A percentile compares a stretch with the other conserved stretches of the same genome.
Conservation (phyloP, 2,888 invertebrate genomes). For the Anodontia alba region DNA sequence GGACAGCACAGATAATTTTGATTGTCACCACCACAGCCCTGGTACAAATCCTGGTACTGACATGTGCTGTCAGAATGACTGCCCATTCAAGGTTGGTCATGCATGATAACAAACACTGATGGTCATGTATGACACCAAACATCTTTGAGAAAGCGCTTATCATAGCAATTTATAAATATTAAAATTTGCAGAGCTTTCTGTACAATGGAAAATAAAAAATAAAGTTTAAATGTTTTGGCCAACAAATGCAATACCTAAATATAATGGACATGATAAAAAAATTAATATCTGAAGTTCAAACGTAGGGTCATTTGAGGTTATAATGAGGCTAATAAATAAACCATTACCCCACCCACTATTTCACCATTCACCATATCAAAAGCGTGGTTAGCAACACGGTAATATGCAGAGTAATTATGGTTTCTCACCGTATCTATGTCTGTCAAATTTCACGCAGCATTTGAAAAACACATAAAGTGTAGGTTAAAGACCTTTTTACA, state of each 20-base stretch:
- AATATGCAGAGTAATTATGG: background rate
- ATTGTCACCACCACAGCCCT: too few species aligned
- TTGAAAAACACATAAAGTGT: background rate
- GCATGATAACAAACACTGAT: too few species aligned
- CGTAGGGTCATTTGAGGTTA: background rate
- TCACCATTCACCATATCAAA: background rate
- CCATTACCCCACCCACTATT: slow-evolving; percentile 38
- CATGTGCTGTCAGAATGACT: too few species aligned
- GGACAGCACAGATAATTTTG: too few species aligned
- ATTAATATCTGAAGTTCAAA: too few species aligned
- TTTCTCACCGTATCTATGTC: background rate
- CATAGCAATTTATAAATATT: too few species aligned
- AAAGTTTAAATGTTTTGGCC: background rate
- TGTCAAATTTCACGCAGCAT: background rate
- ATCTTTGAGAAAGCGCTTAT: too few species aligned
- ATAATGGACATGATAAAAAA: too few species aligned
- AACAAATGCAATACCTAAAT: too few species aligned
- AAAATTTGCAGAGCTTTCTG: background rate
- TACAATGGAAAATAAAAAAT: background rate
- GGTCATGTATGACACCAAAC: too few species aligned
- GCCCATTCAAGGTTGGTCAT: too few species aligned
- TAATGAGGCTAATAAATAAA: background rate
- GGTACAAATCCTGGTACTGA: too few species aligned
- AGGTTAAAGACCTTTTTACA: background rate
- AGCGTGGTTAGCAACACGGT: slow-evolving; percentile 62